Conservation (phyloP, 2,113 vertebrate species). For the Misgurnus anguillicaudatus region DNA sequence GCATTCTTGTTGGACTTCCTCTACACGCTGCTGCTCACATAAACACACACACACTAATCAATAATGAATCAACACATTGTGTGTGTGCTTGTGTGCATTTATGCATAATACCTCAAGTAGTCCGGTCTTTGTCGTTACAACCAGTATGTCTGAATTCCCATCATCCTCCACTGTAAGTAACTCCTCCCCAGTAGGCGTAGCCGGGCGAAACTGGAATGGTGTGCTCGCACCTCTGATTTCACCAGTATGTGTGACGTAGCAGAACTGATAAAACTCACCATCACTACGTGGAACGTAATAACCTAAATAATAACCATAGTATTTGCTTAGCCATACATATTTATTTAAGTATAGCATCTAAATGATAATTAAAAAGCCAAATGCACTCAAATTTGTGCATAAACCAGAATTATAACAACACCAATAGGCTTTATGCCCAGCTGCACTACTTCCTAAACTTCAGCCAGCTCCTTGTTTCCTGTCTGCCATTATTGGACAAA, state of each 20-base stretch:
- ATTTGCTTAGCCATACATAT: background rate
- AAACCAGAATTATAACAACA: too few species aligned
- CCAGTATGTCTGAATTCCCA: slow-evolving; percentile 95
- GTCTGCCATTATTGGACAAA: too few species aligned
- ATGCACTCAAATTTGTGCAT: background rate
- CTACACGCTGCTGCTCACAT: slow-evolving; percentile 83
- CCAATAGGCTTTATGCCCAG: too few species aligned
- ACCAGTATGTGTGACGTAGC: slow-evolving; percentile 93
- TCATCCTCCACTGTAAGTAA: slow-evolving; percentile 96
- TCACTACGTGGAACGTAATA: slow-evolving; percentile 98
- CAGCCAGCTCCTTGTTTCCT: too few species aligned
- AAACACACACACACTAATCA: slow-evolving; percentile 5
- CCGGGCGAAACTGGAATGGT: slow-evolving; percentile 92
- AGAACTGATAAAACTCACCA: slow-evolving; percentile 99
- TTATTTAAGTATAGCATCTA: background rate
- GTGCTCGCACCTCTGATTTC: slow-evolving; percentile 98
- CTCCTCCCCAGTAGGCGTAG: slow-evolving; percentile 89
- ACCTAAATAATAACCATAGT: slow-evolving; percentile 68
- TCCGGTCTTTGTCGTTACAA: slow-evolving; percentile 94
- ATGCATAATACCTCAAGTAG: slow-evolving; percentile 85
- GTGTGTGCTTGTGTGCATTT: background rate
- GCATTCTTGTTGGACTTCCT: slow-evolving; percentile 92
- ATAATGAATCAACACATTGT: background rate
- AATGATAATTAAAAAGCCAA: background rate
- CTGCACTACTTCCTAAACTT: too few species aligned